Percentiles rank a stretch among this genome's conserved stretches.
These are phyloP conservation scores for Ceyx erithaca DNA, from an alignment of 2,797 vertebrate species.

Conservation along the genomic window DNA sequence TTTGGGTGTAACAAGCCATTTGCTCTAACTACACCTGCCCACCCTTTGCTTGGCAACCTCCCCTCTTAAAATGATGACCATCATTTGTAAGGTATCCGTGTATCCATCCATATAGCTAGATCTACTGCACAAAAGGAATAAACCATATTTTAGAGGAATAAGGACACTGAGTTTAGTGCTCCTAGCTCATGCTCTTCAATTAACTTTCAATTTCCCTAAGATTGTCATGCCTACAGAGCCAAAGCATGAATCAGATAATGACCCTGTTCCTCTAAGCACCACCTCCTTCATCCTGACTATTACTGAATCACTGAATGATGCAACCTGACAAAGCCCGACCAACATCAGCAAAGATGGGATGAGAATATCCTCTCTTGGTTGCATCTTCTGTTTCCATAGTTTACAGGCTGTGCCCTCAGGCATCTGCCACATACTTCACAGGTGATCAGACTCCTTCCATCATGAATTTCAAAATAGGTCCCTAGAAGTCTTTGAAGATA, in stretches of 20 bases:
- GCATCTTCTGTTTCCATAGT: neutral
- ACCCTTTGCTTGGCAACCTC: neutral
- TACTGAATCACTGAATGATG: neutral
- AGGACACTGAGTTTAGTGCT: neutral
- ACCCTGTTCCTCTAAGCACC: neutral
- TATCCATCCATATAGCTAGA: neutral
- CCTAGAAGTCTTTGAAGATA: neutral
- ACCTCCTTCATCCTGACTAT: neutral
- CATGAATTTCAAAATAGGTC: neutral
- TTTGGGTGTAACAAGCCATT: neutral
- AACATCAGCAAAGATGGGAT: neutral
- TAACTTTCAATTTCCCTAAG: neutral
- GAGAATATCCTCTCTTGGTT: neutral
- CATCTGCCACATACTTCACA: neutral
- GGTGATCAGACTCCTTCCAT: neutral
- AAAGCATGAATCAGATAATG: neutral
- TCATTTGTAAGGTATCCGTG: neutral
- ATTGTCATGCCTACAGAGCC: neutral
- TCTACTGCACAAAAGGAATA: neutral
- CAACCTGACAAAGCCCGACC: neutral
- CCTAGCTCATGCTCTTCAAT: neutral
- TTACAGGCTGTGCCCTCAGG: neutral
- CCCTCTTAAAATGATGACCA: neutral
- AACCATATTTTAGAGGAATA: neutral
- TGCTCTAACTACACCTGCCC: neutral